These are phyloP conservation scores for Brachystomella parvula DNA, from an alignment of 1,140 invertebrate species.

Conservation along the genomic window DNA sequence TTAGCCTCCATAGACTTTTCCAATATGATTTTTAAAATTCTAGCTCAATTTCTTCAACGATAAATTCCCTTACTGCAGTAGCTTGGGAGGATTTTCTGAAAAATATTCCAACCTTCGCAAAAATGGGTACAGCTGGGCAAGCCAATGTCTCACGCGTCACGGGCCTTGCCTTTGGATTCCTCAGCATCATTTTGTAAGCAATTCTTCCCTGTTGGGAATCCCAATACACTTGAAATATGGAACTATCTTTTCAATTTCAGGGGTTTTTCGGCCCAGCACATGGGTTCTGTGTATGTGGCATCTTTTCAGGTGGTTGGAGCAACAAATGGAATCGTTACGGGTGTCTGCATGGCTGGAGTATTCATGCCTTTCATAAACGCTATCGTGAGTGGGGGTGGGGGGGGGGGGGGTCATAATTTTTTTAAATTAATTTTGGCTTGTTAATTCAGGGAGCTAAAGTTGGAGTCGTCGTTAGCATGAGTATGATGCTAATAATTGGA, in stretches of 20 bases:
- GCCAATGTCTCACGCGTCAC: slow-evolving; percentile 24
- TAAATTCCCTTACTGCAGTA: slow-evolving; percentile 46
- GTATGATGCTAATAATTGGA: slow-evolving; percentile 21
- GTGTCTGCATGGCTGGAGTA: slow-evolving; percentile 28
- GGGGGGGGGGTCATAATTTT: not conserved
- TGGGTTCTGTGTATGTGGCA: slow-evolving; percentile 41
- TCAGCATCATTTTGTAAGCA: slow-evolving; percentile 1
- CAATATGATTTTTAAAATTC: not conserved
- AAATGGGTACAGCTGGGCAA: slow-evolving; percentile 40
- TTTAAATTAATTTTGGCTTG: not conserved
- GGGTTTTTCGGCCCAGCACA: slow-evolving; percentile 32
- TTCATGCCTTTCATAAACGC: slow-evolving; percentile 37
- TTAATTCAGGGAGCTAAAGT: slow-evolving; percentile 24
- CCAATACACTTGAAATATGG: slow-evolving; percentile 33
- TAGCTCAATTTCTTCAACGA: slow-evolving; percentile 46
- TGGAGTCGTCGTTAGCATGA: slow-evolving; percentile 27
- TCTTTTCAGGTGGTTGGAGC: slow-evolving; percentile 44
- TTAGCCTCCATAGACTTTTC: not conserved
- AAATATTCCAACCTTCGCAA: slow-evolving; percentile 36
- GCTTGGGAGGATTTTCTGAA: slow-evolving; percentile 45
- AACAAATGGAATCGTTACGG: slow-evolving; percentile 22
- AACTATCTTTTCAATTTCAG: slow-evolving; percentile 24
- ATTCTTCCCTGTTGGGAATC: not conserved
- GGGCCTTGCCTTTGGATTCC: not conserved
- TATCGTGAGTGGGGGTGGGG: slow-evolving; percentile 18